phyloP scores from a whole-genome alignment of 1,140 invertebrate genomes.

The Sycophila sp. region DNA sequence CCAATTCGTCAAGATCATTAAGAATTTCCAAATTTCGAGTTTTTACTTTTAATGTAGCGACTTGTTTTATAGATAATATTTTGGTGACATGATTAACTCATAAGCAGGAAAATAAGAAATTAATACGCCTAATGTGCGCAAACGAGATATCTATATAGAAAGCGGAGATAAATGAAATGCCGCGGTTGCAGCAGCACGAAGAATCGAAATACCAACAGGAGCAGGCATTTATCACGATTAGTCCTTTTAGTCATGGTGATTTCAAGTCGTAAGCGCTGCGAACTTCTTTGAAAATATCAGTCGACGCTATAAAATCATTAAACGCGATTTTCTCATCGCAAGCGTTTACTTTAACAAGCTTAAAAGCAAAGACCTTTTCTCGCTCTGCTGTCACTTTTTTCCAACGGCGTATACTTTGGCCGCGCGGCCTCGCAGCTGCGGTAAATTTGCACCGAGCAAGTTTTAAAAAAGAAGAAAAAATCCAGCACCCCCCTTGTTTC shows the following conservation, averaged over 20 bases:
- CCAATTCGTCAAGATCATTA: too few relatives aligned
- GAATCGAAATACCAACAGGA: conserved; percentile 43
- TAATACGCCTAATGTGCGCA: background rate
- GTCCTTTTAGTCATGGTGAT: conserved; percentile 62
- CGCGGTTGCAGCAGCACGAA: background rate
- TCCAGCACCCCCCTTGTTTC: too few relatives aligned
- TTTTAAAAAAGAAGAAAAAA: too few relatives aligned
- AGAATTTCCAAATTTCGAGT: too few relatives aligned
- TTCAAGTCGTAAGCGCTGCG: conserved; percentile 49
- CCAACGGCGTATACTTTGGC: too few relatives aligned
- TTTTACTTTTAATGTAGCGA: too few relatives aligned
- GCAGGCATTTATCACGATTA: conserved; percentile 63
- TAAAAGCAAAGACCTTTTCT: background rate
- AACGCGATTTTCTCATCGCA: background rate
- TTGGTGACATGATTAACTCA: too few relatives aligned
- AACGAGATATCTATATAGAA: background rate
- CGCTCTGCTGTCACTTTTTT: too few relatives aligned
- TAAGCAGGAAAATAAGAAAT: too few relatives aligned
- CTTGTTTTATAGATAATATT: too few relatives aligned
- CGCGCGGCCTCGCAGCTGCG: too few relatives aligned
- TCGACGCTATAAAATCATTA: conserved; percentile 2
- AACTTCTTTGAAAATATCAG: conserved; percentile 8
- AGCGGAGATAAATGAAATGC: conserved; percentile 2
- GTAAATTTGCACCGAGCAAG: too few relatives aligned
- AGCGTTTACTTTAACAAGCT: conserved; percentile 13